Evolutionary conservation across 2,113 vertebrate species (phyloP).

Genomic region (Eublepharis macularius): DNA sequence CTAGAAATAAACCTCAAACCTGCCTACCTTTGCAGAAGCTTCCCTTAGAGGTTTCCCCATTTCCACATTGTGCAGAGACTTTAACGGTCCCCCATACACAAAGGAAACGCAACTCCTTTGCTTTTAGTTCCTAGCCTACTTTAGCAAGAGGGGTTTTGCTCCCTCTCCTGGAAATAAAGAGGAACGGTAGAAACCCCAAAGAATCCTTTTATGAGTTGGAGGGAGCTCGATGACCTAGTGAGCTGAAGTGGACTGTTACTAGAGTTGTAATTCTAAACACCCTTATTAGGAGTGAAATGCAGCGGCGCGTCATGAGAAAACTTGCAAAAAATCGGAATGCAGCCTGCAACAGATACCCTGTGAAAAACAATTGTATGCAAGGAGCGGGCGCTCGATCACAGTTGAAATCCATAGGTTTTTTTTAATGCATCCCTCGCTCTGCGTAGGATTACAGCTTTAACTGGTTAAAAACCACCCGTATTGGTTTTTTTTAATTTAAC

Average conservation of each 20-base stretch:
- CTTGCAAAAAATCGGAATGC: background rate
- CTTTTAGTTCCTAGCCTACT: background rate
- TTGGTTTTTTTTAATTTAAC: too few species aligned
- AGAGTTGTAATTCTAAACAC: background rate
- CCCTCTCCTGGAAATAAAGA: background rate
- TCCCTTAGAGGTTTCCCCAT: too few species aligned
- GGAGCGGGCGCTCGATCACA: background rate
- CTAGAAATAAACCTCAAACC: background rate
- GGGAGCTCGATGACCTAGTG: background rate
- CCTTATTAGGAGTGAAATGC: background rate
- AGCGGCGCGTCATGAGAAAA: background rate
- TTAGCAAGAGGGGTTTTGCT: background rate
- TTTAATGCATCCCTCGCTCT: background rate
- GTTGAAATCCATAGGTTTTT: background rate
- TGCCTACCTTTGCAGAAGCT: background rate
- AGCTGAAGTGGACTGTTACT: background rate
- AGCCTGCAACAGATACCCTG: background rate
- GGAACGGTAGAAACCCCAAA: background rate
- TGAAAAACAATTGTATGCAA: too few species aligned
- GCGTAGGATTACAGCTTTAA: background rate
- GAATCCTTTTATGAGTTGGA: background rate
- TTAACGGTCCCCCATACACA: background rate
- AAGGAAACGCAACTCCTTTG: background rate
- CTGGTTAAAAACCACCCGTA: background rate
- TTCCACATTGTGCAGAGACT: background rate